These are phyloP conservation scores for Lasiurus borealis DNA, from an alignment of 2,113 vertebrate species.

Conservation along the genomic window DNA sequence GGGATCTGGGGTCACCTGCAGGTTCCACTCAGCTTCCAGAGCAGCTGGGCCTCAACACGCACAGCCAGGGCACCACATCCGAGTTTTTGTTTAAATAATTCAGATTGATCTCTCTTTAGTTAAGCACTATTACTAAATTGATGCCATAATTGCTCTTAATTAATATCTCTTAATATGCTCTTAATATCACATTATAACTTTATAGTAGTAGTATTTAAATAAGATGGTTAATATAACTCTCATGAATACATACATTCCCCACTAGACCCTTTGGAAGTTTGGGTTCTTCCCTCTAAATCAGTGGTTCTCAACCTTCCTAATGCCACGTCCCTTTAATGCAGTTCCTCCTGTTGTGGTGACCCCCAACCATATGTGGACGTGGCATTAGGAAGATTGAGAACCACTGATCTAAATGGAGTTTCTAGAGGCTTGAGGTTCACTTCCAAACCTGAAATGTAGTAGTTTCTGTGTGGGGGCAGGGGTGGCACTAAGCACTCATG, in stretches of 20 bases:
- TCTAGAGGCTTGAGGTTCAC: not conserved
- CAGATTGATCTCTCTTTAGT: not conserved
- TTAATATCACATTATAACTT: not conserved
- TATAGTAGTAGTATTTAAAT: not conserved
- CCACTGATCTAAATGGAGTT: not conserved
- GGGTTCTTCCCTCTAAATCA: not conserved
- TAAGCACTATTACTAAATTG: not conserved
- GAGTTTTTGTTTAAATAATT: not conserved
- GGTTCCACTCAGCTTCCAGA: not conserved
- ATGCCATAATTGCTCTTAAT: not conserved
- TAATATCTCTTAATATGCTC: no score
- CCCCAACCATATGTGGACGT: no score
- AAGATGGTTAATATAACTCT: not conserved
- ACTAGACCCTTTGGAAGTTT: not conserved
- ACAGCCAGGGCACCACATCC: no score
- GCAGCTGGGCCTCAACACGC: not conserved
- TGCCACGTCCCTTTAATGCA: no score
- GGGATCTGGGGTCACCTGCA: not conserved
- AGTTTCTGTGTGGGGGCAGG: not conserved
- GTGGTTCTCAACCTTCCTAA: no score
- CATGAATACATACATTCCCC: not conserved
- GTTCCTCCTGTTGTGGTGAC: no score
- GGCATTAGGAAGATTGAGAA: no score
- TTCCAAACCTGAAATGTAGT: not conserved
- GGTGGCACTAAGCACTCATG: not conserved